Conservation (phyloP, 2,113 vertebrate species). For the Perognathus longimembris region DNA sequence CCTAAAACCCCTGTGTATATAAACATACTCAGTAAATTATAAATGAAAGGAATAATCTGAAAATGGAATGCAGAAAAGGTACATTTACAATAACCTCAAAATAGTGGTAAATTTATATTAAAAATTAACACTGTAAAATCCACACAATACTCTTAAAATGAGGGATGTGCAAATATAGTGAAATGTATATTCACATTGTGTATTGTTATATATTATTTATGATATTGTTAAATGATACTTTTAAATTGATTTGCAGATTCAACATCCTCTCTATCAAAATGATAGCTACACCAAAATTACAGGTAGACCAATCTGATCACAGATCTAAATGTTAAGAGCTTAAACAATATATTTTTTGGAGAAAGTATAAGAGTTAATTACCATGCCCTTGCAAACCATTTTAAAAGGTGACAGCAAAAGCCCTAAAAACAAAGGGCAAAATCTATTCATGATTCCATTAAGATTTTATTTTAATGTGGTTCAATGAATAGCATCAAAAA, state of each 20-base stretch:
- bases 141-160: background rate
- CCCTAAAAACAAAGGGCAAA: too few relatives aligned
- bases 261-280: background rate
- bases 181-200: background rate
- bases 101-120: too few relatives aligned
- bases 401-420: too few relatives aligned
- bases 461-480: too few relatives aligned
- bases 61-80: background rate
- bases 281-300: background rate
- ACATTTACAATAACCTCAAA: background rate
- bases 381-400: too few relatives aligned
- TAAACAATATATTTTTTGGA: too few relatives aligned
- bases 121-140: background rate
- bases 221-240: background rate
- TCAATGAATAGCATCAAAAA: too few relatives aligned
- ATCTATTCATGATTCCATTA: too few relatives aligned
- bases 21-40: background rate
- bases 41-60: background rate
- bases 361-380: too few relatives aligned
- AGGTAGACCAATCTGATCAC: background rate
- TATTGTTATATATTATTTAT: too few relatives aligned
- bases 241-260: background rate
- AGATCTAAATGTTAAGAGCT: too few relatives aligned
- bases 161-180: background rate
- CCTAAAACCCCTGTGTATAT: background rate